These are phyloP conservation scores for Neotoxoptera formosana DNA, from an alignment of 1,140 invertebrate genomes.

Conservation along the genomic window DNA sequence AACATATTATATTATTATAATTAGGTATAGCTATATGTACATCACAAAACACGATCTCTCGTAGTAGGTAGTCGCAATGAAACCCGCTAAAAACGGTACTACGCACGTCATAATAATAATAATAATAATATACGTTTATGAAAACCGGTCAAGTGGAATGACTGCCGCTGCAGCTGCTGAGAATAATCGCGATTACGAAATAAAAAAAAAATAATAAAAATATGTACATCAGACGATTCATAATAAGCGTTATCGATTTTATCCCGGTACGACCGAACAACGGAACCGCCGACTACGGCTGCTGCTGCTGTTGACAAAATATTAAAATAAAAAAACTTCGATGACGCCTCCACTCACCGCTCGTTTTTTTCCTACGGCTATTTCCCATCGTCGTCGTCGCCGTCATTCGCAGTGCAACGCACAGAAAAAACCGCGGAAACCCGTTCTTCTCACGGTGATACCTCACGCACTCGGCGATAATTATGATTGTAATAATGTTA, in stretches of 20 bases:
- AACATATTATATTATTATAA: too few relatives aligned
- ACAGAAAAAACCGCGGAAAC: background rate
- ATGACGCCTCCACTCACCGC: background rate
- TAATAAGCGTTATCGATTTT: too few relatives aligned
- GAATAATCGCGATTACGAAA: background rate
- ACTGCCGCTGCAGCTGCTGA: background rate
- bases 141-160: background rate
- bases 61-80: too few relatives aligned
- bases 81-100: background rate
- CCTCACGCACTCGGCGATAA: background rate
- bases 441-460: background rate
- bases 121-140: background rate
- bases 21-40: too few relatives aligned
- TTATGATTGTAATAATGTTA: background rate
- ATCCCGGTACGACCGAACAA: background rate
- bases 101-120: too few relatives aligned
- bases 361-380: background rate
- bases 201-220: background rate
- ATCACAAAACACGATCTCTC: background rate
- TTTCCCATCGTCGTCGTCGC: background rate
- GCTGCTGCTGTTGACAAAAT: background rate
- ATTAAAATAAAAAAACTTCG: background rate
- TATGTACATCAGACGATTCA: background rate
- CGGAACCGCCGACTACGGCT: too few relatives aligned
- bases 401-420: background rate